These are phyloP conservation scores for Oophaga pumilio DNA, from an alignment of 2,113 vertebrate species.

Conservation along the genomic window DNA sequence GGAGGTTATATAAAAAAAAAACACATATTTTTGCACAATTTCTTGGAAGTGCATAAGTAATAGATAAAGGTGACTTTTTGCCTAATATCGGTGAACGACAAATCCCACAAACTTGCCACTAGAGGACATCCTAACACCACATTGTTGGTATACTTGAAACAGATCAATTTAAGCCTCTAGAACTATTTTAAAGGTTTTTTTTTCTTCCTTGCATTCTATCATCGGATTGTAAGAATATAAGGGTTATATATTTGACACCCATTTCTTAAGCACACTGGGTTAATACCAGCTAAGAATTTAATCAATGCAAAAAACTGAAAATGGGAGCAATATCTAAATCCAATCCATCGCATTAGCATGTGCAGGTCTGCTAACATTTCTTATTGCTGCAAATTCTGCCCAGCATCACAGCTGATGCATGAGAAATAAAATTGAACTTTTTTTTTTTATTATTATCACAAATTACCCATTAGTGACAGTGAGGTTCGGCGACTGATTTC, in stretches of 20 bases:
- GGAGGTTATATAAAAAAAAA: conserved; percentile 20
- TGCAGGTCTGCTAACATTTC: conserved; percentile 19
- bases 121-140: conserved; percentile 49
- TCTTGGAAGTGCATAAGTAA: neutral
- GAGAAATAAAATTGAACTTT: neutral
- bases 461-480: conserved; percentile 4
- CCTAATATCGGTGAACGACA: conserved; percentile 18
- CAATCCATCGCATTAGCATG: conserved; percentile 42
- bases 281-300: conserved; percentile 49
- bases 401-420: conserved; percentile 4
- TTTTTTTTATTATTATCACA: neutral
- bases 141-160: conserved; percentile 26
- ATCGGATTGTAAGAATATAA: conserved; percentile 38
- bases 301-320: conserved; percentile 45
- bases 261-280: conserved; percentile 46
- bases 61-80: conserved; percentile 16
- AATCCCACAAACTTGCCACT: conserved; percentile 34
- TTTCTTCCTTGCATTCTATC: conserved; percentile 18
- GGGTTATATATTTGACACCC: conserved; percentile 39
- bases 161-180: conserved; percentile 24
- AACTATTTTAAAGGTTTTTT: conserved; percentile 17
- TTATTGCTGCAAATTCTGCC: conserved; percentile 39
- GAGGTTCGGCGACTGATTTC: neutral
- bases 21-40: neutral
- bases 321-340: conserved; percentile 34